Evolutionary conservation across 2,113 vertebrate genomes (phyloP).

Genomic region (human): GRCh38 chr11:78429001-78429500

Average conservation of each 20-base stretch:
- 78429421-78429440: neutral
- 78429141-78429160: neutral
- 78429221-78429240: constrained; percentile 33
- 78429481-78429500: neutral
- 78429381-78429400: neutral
- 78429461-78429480: neutral
- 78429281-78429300: neutral
- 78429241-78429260: neutral
- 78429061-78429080: constrained; percentile 16
- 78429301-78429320: neutral
- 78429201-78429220: neutral
- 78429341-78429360: neutral
- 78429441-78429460: neutral
- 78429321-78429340: neutral
- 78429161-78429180: neutral
- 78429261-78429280: neutral
- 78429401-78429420: neutral
- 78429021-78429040: constrained; percentile 8
- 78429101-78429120: neutral
- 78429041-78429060: neutral
- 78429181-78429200: neutral
- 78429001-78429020: neutral
- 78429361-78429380: neutral
- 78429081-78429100: neutral
- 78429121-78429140: neutral